Conservation (phyloP, 1,140 invertebrate species). For the Cepaea nemoralis region DNA sequence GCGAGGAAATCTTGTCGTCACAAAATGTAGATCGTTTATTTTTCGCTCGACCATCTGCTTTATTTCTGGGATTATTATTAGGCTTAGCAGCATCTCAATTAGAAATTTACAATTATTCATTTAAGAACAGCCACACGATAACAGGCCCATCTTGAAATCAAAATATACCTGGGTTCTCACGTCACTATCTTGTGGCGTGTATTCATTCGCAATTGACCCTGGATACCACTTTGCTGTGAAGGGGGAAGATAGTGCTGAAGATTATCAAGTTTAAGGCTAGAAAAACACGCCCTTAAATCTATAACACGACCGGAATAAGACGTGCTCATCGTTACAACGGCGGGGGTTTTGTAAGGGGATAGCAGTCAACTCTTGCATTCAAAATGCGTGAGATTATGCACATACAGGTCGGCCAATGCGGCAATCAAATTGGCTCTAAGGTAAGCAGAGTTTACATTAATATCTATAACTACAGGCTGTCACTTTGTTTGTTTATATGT, state of each 20-base stretch:
- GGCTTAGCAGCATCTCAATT: no score
- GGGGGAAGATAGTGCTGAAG: slow-evolving; percentile 4
- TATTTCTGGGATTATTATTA: background rate
- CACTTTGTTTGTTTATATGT: no score
- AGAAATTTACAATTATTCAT: background rate
- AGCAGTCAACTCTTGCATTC: slow-evolving; percentile 74
- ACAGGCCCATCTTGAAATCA: no score
- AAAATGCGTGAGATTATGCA: slow-evolving; percentile 84
- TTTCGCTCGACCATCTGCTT: background rate
- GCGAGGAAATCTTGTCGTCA: background rate
- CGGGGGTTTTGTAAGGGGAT: background rate
- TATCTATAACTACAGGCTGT: no score
- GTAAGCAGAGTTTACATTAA: no score
- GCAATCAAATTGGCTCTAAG: slow-evolving; percentile 83
- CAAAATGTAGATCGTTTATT: background rate
- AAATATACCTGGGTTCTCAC: background rate
- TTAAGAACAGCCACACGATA: background rate
- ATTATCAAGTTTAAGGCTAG: background rate
- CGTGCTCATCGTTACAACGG: background rate
- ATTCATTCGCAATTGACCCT: background rate
- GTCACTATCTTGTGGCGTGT: background rate
- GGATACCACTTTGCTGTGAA: background rate
- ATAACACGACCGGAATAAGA: background rate
- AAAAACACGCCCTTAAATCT: background rate
- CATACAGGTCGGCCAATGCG: slow-evolving; percentile 83